Conservation (phyloP, 53 echinoderm and acorn worm genomes). For the Arbacia lixula region DNA sequence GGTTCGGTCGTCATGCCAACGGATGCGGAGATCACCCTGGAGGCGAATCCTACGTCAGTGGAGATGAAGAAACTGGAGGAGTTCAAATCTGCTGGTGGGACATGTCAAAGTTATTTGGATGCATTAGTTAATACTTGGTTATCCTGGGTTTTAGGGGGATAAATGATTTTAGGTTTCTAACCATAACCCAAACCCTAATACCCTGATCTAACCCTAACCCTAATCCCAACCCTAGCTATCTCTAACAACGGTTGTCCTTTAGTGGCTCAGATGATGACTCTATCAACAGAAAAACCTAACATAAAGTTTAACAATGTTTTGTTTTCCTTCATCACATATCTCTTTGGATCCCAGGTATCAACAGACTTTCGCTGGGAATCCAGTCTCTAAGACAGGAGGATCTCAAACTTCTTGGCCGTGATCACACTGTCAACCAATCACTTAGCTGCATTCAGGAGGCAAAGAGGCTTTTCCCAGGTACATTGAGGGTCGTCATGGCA, state of each 20-base stretch:
- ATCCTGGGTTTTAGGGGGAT: too few species aligned
- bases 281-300: too few species aligned
- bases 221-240: too few species aligned
- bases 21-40: conserved; percentile 85
- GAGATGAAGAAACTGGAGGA: conserved; percentile 68
- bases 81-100: conserved; percentile 62
- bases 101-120: too few species aligned
- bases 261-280: too few species aligned
- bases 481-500: conserved; percentile 56
- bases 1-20: conserved; percentile 52
- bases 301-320: too few species aligned
- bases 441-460: conserved; percentile 69
- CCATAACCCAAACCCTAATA: too few species aligned
- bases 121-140: too few species aligned
- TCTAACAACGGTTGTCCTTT: too few species aligned
- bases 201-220: too few species aligned
- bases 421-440: conserved; percentile 76
- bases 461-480: conserved; percentile 74
- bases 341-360: conserved; percentile 63
- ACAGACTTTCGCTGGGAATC: conserved; percentile 91
- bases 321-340: not conserved
- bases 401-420: conserved; percentile 79
- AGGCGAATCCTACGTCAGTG: conserved; percentile 90
- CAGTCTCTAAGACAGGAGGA: conserved; percentile 73
- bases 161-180: too few species aligned